These are phyloP conservation scores for Melozone crissalis DNA, from an alignment of 2,113 vertebrate genomes.

Conservation along the genomic window DNA sequence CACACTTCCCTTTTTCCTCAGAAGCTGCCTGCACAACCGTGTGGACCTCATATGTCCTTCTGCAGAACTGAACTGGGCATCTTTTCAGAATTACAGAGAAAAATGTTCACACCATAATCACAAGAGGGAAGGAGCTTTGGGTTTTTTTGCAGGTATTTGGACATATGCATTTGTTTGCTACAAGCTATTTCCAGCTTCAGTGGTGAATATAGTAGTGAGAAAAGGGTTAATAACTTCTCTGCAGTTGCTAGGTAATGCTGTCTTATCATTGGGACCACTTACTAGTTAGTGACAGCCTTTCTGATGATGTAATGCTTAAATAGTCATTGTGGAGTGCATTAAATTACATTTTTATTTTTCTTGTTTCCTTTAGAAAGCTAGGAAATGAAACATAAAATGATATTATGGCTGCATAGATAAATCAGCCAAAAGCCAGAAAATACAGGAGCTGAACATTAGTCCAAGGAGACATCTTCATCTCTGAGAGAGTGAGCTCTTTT, in stretches of 20 bases:
- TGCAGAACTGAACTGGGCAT: neutral
- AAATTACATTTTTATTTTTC: slow-evolving; percentile 17
- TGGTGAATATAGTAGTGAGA: neutral
- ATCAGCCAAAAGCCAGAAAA: slow-evolving; percentile 16
- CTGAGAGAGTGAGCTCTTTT: neutral
- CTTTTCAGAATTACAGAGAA: slow-evolving; percentile 35
- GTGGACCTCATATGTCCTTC: neutral
- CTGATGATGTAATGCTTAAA: slow-evolving; percentile 56
- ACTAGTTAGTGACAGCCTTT: slow-evolving; percentile 50
- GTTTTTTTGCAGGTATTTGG: neutral
- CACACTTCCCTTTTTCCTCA: neutral
- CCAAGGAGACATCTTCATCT: slow-evolving; percentile 13
- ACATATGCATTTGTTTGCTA: neutral
- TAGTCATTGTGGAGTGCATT: slow-evolving; percentile 24
- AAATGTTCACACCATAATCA: slow-evolving; percentile 32
- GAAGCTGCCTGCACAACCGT: neutral
- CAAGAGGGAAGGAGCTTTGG: neutral
- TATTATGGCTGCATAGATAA: slow-evolving; percentile 28
- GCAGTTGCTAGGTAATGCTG: slow-evolving; percentile 63
- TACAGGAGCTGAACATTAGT: slow-evolving; percentile 14
- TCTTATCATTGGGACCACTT: slow-evolving; percentile 39
- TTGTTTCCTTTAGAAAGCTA: slow-evolving; percentile 38
- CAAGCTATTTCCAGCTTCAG: neutral
- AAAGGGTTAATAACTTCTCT: slow-evolving; percentile 53
- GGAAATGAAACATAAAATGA: slow-evolving; percentile 42